These are phyloP conservation scores for Arremon aurantiirostris DNA, from an alignment of 2,797 vertebrate genomes.

Conservation along the genomic window DNA sequence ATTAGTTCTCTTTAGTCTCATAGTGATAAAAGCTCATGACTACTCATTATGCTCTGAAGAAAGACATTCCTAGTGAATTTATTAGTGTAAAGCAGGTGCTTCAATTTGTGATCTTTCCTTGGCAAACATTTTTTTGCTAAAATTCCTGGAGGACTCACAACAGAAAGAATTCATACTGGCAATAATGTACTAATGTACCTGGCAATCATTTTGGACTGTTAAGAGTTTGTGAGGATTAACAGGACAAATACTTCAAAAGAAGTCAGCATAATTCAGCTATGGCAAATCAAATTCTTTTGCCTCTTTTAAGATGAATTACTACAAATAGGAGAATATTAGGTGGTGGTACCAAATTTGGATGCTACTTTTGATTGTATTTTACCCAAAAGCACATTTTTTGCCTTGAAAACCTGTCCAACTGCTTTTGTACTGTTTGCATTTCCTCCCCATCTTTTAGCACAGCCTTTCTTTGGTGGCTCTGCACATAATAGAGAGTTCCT, in stretches of 20 bases:
- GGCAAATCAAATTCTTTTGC: not conserved
- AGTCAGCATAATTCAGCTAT: not conserved
- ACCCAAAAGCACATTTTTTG: not conserved
- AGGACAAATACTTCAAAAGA: not conserved
- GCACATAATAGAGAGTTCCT: not conserved
- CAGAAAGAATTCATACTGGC: conserved; percentile 39
- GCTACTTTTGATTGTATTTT: not conserved
- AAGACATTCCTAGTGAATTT: conserved; percentile 61
- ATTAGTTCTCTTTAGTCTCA: conserved; percentile 61
- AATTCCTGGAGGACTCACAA: conserved; percentile 45
- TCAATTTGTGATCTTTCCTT: conserved; percentile 18
- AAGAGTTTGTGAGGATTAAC: not conserved
- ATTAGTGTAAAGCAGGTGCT: conserved; percentile 60
- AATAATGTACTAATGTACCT: not conserved
- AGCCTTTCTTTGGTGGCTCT: not conserved
- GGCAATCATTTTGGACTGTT: not conserved
- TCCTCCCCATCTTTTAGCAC: not conserved
- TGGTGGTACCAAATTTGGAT: not conserved
- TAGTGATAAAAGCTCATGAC: conserved; percentile 58
- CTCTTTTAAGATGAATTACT: not conserved
- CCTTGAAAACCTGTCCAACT: not conserved
- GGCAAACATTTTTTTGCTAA: conserved; percentile 47
- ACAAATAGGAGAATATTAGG: not conserved
- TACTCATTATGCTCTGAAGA: conserved; percentile 52
- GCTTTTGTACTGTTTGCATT: not conserved